phyloP scores from a whole-genome alignment of 2,113 vertebrate species.

The Colossoma macropomum region DNA sequence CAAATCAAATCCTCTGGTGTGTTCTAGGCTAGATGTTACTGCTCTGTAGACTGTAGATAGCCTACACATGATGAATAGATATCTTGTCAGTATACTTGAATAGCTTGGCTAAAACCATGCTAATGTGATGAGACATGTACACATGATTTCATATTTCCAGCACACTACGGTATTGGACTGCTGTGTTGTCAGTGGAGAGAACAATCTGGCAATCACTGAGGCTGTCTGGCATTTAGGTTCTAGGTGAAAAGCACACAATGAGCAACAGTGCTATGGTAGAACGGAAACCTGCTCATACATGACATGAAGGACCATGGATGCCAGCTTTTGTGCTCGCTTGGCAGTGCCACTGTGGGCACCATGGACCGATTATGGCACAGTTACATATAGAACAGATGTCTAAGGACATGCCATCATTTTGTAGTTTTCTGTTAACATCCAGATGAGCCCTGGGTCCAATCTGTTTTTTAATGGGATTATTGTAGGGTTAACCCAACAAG shows the following conservation, averaged over 20 bases:
- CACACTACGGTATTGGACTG: neutral
- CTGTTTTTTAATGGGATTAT: too few species aligned
- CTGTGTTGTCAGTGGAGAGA: neutral
- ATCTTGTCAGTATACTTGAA: neutral
- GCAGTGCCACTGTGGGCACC: too few species aligned
- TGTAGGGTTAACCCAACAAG: too few species aligned
- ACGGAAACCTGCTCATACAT: neutral
- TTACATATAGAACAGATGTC: neutral
- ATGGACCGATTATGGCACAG: neutral
- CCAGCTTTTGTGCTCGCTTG: neutral
- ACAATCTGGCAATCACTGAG: constrained; percentile 38
- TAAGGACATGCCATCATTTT: too few species aligned
- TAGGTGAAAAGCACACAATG: neutral
- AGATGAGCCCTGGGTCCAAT: too few species aligned
- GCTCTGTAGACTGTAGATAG: neutral
- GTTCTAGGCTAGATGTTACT: neutral
- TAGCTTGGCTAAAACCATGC: neutral
- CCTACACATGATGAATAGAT: constrained; percentile 3
- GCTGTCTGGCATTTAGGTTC: neutral
- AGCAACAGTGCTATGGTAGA: neutral
- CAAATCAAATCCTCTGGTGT: neutral
- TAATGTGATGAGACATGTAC: neutral
- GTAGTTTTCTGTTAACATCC: too few species aligned
- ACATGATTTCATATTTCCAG: neutral
- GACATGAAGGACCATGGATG: neutral